phyloP scores from a whole-genome alignment of 2,113 vertebrate genomes.

The Phrynocephalus versicolor region DNA sequence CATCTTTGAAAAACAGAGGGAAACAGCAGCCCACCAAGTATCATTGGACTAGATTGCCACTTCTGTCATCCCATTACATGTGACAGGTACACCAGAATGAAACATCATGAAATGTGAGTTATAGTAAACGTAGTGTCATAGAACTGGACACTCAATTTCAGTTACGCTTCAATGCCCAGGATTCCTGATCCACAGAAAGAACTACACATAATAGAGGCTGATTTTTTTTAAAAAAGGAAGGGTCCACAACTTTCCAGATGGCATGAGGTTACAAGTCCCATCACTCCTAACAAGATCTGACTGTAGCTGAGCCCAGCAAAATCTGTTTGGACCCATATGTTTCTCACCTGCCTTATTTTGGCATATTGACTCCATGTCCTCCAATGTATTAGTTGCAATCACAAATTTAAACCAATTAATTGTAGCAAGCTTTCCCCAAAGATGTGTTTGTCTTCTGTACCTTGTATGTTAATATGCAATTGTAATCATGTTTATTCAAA shows the following conservation, averaged over 20 bases:
- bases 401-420: fast-evolving
- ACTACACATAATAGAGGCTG: background rate
- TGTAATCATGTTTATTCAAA: too few relatives aligned
- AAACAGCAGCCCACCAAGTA: too few relatives aligned
- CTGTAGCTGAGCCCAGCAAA: background rate
- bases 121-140: background rate
- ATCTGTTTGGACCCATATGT: background rate
- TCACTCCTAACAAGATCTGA: background rate
- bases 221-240: background rate
- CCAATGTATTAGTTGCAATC: background rate
- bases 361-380: background rate
- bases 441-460: background rate
- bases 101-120: background rate
- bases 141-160: background rate
- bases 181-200: background rate
- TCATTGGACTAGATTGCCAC: too few relatives aligned
- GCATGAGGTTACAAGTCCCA: background rate
- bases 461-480: background rate
- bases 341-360: background rate
- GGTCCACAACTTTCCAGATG: background rate
- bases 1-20: too few relatives aligned
- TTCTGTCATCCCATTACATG: too few relatives aligned
- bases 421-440: fast-evolving
- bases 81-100: too few relatives aligned
- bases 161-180: background rate